phyloP scores from a whole-genome alignment of 1,140 invertebrate species.

The Homalodisca vitripennis region DNA sequence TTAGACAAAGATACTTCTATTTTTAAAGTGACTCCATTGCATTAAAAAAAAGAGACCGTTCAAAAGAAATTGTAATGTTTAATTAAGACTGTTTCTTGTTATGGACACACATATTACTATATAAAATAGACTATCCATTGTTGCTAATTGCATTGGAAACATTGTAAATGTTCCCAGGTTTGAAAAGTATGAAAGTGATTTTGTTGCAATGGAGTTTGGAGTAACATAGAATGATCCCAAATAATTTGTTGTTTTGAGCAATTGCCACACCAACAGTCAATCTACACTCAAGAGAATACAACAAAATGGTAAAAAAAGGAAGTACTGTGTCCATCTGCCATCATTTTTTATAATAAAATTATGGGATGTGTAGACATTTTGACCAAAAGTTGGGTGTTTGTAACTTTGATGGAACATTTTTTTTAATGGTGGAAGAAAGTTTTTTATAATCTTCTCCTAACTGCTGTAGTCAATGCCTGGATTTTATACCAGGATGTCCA shows the following conservation, averaged over 20 bases:
- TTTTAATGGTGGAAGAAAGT: constrained; percentile 40
- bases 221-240: constrained; percentile 39
- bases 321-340: constrained; percentile 17
- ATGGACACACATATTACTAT: no score
- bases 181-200: constrained; percentile 29
- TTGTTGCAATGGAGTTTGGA: constrained; percentile 14
- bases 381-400: constrained; percentile 38
- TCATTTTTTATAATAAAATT: constrained; percentile 36
- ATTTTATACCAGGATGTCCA: constrained; percentile 34
- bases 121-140: constrained; percentile 1
- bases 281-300: constrained; percentile 28
- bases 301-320: constrained; percentile 32
- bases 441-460: constrained; percentile 39
- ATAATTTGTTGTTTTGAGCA: constrained; percentile 39
- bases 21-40: no score
- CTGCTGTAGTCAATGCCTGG: constrained; percentile 35
- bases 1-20: no score
- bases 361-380: constrained; percentile 40
- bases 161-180: constrained; percentile 36
- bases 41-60: no score
- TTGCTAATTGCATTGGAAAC: constrained; percentile 26
- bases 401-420: constrained; percentile 38
- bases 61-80: no score
- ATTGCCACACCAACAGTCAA: constrained; percentile 34
- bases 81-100: no score